Percentiles rank a stretch among this genome's conserved stretches.
Conservation (phyloP, 2,888 invertebrate species). For the Phanerotoma sp. region DNA sequence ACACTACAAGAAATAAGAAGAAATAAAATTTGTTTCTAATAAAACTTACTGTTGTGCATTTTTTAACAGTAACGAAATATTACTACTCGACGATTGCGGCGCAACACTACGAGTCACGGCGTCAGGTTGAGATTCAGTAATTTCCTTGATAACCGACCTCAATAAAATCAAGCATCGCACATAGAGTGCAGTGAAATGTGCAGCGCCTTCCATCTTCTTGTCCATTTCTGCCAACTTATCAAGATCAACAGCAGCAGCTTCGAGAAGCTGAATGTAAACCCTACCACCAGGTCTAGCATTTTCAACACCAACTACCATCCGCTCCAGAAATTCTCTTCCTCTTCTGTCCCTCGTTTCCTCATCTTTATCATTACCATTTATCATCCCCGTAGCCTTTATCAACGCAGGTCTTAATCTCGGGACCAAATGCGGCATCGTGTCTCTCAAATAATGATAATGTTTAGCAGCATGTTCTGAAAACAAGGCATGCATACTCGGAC, state of each 20-base stretch:
- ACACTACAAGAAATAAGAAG: no score
- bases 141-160: slow-evolving; percentile 56
- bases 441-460: slow-evolving; percentile 90
- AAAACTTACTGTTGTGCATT: slow-evolving; percentile 57
- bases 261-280: slow-evolving; percentile 56
- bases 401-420: slow-evolving; percentile 66
- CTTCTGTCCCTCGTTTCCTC: slow-evolving; percentile 45
- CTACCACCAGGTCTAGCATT: slow-evolving; percentile 65
- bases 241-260: slow-evolving; percentile 60
- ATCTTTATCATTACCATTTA: slow-evolving; percentile 39
- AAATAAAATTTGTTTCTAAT: slow-evolving; percentile 25
- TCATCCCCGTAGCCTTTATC: slow-evolving; percentile 37
- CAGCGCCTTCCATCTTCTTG: slow-evolving; percentile 74
- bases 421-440: slow-evolving; percentile 89
- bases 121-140: slow-evolving; percentile 40
- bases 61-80: slow-evolving; percentile 57
- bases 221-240: slow-evolving; percentile 77
- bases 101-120: slow-evolving; percentile 32
- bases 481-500: slow-evolving; percentile 86
- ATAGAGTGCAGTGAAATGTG: slow-evolving; percentile 79
- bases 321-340: slow-evolving; percentile 68
- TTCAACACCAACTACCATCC: slow-evolving; percentile 72
- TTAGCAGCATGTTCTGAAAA: slow-evolving; percentile 90
- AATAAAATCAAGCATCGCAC: slow-evolving; percentile 66
- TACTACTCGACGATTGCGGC: slow-evolving; percentile 56